These are phyloP conservation scores for Sapajus apella DNA, from an alignment of 2,113 vertebrate genomes.

Conservation along the genomic window DNA sequence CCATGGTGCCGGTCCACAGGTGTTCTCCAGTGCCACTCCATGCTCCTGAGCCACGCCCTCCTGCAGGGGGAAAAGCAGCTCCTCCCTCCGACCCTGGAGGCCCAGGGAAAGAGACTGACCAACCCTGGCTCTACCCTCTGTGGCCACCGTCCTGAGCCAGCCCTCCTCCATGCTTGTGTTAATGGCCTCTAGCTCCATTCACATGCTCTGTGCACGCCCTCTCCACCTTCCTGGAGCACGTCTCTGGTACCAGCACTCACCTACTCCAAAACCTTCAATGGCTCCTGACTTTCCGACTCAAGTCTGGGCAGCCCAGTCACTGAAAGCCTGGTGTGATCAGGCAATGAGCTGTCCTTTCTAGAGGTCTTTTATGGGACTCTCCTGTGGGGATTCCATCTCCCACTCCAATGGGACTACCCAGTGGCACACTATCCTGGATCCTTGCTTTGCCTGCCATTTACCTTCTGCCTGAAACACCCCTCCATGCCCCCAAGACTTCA, in stretches of 20 bases:
- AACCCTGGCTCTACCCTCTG: background rate
- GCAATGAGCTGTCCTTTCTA: background rate
- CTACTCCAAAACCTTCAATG: background rate
- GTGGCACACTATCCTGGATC: background rate
- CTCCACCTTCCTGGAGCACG: background rate
- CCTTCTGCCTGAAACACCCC: background rate
- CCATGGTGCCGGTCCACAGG: background rate
- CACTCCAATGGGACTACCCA: background rate
- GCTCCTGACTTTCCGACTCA: background rate
- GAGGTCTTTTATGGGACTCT: background rate
- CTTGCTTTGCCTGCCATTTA: background rate
- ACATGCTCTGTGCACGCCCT: fast-evolving
- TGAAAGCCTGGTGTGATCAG: background rate
- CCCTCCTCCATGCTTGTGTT: too few species aligned
- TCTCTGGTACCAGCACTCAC: background rate
- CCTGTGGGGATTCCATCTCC: background rate
- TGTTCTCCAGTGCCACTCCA: background rate
- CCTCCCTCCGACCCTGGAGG: background rate
- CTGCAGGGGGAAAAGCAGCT: background rate
- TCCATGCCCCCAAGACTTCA: background rate
- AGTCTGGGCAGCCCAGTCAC: background rate
- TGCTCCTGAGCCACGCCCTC: background rate
- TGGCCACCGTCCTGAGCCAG: background rate
- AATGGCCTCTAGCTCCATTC: background rate
- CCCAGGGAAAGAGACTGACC: background rate